phyloP scores from a whole-genome alignment of 2,113 vertebrate species.

The Bubo scandiacus region DNA sequence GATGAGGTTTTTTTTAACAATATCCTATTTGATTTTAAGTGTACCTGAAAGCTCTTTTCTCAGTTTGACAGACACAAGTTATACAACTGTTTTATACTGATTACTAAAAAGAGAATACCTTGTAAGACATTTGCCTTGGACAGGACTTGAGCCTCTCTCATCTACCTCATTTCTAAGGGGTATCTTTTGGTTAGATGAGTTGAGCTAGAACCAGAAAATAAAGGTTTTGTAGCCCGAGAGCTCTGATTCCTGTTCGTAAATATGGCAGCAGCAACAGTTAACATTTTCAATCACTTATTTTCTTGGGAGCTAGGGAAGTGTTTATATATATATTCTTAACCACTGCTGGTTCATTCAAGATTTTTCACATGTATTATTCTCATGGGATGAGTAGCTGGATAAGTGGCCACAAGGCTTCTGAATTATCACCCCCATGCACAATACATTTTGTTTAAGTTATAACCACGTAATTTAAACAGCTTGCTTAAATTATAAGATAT shows the following conservation, averaged over 20 bases:
- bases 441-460: conserved; percentile 39
- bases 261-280: conserved; percentile 23
- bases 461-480: conserved; percentile 39
- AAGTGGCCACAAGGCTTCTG: conserved; percentile 25
- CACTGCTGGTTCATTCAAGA: not conserved
- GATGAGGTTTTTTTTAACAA: not conserved
- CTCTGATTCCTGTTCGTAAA: conserved; percentile 25
- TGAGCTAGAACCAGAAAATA: not conserved
- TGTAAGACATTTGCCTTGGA: not conserved
- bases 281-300: conserved; percentile 30
- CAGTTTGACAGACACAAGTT: not conserved
- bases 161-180: not conserved
- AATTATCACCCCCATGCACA: conserved; percentile 20
- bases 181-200: not conserved
- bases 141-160: not conserved
- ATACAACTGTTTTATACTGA: not conserved
- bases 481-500: conserved; percentile 33
- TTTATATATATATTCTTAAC: conserved; percentile 11
- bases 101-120: not conserved
- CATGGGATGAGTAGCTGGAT: conserved; percentile 1
- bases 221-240: not conserved
- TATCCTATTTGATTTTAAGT: not conserved
- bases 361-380: conserved; percentile 8
- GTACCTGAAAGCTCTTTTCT: not conserved
- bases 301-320: not conserved